These are phyloP conservation scores for Umimayanthus kanabou DNA, from an alignment of 92 coral and sea anemone genomes.

Conservation along the genomic window DNA sequence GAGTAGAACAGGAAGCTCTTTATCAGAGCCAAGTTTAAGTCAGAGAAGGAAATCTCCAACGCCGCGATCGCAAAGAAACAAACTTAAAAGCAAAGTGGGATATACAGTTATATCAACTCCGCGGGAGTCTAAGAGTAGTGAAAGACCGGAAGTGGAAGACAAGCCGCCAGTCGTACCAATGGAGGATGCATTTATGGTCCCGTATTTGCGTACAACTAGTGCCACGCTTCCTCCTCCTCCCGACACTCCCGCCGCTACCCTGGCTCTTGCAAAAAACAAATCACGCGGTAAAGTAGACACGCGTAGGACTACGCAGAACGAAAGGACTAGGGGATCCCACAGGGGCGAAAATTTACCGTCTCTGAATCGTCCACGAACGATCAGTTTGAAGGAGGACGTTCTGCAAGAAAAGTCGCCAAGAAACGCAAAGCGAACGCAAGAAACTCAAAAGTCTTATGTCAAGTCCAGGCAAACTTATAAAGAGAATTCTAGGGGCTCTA, in stretches of 20 bases:
- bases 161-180: conserved; percentile 45
- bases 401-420: conserved; percentile 9
- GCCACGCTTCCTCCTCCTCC: conserved; percentile 73
- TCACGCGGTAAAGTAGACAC: conserved; percentile 13
- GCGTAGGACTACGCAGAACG: conserved; percentile 26
- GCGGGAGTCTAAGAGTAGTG: conserved; percentile 24
- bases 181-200: conserved; percentile 82
- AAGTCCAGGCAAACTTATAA: conserved; percentile 18
- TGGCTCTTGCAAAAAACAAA: conserved; percentile 7
- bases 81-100: conserved; percentile 15
- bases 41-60: conserved; percentile 34
- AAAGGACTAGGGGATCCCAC: conserved; percentile 29
- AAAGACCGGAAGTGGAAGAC: conserved; percentile 27
- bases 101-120: conserved; percentile 30
- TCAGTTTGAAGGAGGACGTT: conserved; percentile 3
- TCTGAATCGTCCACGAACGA: conserved; percentile 7
- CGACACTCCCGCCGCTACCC: conserved; percentile 53
- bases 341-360: conserved; percentile 31
- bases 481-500: neutral
- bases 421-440: neutral
- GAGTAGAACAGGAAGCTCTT: conserved; percentile 59
- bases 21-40: conserved; percentile 54
- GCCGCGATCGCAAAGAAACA: conserved; percentile 41
- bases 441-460: neutral
- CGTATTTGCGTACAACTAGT: conserved; percentile 80